Percentiles rank a stretch among this genome's conserved stretches.
phyloP scores from a whole-genome alignment of 2,797 vertebrate genomes.

The Chelon auratus region DNA sequence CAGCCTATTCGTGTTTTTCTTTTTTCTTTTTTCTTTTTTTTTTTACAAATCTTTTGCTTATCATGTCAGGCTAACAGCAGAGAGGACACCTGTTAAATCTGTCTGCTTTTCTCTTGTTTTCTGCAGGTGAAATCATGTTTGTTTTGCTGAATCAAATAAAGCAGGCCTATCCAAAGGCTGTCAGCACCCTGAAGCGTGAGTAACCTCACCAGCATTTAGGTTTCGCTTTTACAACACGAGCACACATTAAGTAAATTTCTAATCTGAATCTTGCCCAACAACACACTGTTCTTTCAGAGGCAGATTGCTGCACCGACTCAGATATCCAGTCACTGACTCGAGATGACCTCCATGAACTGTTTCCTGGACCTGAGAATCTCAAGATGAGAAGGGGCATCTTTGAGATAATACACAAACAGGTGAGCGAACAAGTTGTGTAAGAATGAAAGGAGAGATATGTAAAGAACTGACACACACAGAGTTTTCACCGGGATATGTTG shows the following conservation, averaged over 20 bases:
- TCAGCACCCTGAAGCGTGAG: not conserved
- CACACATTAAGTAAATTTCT: too few species aligned
- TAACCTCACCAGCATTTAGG: too few species aligned
- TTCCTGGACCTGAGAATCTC: not conserved
- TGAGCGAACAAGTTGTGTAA: conserved; percentile 35
- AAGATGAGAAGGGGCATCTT: conserved; percentile 17
- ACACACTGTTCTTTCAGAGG: conserved; percentile 9
- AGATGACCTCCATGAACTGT: conserved; percentile 36
- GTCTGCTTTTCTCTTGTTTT: not conserved
- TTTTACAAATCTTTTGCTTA: too few species aligned
- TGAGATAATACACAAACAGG: conserved; percentile 36
- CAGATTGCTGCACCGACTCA: fast-evolving
- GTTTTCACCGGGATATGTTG: not conserved
- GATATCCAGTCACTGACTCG: conserved; percentile 44
- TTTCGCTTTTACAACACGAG: not conserved
- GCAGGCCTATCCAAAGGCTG: fast-evolving
- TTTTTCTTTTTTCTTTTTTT: too few species aligned
- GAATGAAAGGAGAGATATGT: not conserved
- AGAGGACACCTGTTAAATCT: too few species aligned
- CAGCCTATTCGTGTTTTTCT: too few species aligned
- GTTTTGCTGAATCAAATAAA: conserved; percentile 4
- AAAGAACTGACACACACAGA: not conserved
- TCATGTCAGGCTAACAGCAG: too few species aligned
- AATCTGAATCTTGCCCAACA: not conserved
- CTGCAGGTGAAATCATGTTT: not conserved